These are phyloP conservation scores for Charina bottae DNA, from an alignment of 2,113 vertebrate species.

Conservation along the genomic window DNA sequence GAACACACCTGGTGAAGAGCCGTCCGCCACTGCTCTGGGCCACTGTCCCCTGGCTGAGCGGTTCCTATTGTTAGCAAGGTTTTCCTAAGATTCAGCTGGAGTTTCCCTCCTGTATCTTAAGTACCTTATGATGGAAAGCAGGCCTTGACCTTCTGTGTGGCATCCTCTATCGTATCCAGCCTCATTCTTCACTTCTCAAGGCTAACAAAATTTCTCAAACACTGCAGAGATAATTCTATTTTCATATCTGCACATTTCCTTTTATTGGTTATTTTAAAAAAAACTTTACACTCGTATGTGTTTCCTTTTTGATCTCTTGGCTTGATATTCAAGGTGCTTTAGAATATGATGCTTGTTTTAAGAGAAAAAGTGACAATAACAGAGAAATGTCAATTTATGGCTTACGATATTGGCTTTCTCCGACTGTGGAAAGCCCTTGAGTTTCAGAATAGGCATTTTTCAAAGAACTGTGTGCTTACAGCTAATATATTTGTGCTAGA, in stretches of 20 bases:
- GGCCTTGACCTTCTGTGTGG: background rate
- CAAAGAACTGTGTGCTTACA: constrained; percentile 8
- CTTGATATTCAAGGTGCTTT: constrained; percentile 41
- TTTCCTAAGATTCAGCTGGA: background rate
- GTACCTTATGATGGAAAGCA: background rate
- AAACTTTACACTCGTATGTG: constrained; percentile 32
- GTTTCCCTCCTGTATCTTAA: background rate
- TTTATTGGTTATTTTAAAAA: background rate
- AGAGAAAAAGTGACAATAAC: constrained; percentile 28
- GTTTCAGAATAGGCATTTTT: constrained; percentile 16
- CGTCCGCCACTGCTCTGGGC: background rate
- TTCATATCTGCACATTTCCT: background rate
- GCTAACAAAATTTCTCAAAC: background rate
- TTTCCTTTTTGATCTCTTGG: constrained; percentile 36
- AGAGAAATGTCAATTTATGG: constrained; percentile 39
- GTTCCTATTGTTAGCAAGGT: background rate
- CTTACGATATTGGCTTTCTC: constrained; percentile 62
- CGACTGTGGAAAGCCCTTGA: constrained; percentile 16
- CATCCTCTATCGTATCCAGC: background rate
- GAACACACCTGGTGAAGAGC: background rate
- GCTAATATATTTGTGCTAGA: constrained; percentile 26
- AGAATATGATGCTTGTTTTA: constrained; percentile 45
- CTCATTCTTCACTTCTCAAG: background rate
- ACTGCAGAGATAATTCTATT: background rate
- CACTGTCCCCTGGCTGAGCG: background rate